Evolutionary conservation across 2,888 invertebrate genomes (phyloP), one percentile per base, ranked within the genome.

Genomic region (Anorthoa munda): DNA sequence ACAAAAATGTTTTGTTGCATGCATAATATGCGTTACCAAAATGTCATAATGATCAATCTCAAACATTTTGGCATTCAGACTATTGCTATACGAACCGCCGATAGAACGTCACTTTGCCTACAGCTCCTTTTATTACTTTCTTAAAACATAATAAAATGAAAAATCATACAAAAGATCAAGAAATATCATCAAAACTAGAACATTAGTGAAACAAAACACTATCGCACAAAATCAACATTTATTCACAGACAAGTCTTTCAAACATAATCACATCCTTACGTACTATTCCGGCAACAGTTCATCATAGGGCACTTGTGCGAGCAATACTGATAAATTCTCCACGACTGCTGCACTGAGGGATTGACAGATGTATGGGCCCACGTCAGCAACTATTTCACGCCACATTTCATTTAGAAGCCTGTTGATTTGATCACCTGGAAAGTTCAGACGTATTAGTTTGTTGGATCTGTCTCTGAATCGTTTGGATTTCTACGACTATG

Each of bases 341-440:
- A 93, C 91, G 4, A 94, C 94, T 1, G 93, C 92, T 4, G 83
- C 73, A 59, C 89, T 87, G 0, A 94, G 86, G 0, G 93, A 89
- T 18, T 91, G 86, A 75, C 93, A 92, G 64, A 94, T 93, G 7
- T 90, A 84, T 0, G 94, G 94, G 0, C 94, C 94, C 0, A 94
- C 93, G 18, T 93, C 93, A n/a, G 88, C 87, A 4, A 93, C 90
- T 3, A 95, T 87, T 70, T 94, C 93, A 31, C 90, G 89, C 93
- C 94, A 94, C 86, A 94, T 84, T 67, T 94, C 94, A 83, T 94
- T 95, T 4, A 94, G 84, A 12, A 94, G 87, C 56, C 85, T 92
- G 86, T 94, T 94, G 61, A 94, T 89, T 87, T 93, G 93, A 56
- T 94, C 94, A 86, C 93, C 93, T 94, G 91, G 21, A 90, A 90